Conservation (phyloP, 2,888 invertebrate genomes). For the Escarpia spicata region DNA sequence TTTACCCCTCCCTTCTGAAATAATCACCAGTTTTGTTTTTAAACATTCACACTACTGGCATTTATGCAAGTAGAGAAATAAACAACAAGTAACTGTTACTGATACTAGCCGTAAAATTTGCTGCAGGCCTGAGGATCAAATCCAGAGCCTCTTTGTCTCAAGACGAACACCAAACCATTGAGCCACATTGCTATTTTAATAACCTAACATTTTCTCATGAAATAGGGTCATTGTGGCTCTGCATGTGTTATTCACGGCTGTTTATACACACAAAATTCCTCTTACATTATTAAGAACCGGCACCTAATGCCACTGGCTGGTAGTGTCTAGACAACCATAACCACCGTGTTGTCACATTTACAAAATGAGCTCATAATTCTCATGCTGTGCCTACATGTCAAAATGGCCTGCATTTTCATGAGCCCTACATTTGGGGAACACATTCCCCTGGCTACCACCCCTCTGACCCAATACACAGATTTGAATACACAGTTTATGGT, state of each 20-base stretch:
- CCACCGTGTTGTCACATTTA: not conserved
- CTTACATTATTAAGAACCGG: not conserved
- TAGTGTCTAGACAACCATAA: not conserved
- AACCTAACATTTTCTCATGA: not conserved
- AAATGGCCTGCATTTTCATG: not conserved
- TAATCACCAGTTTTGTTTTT: no score
- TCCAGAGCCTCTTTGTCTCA: not conserved
- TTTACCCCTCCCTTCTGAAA: no score
- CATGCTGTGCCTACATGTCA: not conserved
- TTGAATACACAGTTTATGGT: not conserved
- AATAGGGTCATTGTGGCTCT: not conserved
- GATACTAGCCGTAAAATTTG: not conserved
- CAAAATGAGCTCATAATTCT: not conserved
- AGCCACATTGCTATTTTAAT: not conserved
- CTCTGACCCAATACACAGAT: not conserved
- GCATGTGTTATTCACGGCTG: not conserved
- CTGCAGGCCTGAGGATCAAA: not conserved
- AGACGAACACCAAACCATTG: not conserved
- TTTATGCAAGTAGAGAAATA: no score
- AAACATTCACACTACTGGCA: no score
- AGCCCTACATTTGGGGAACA: not conserved
- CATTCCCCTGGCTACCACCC: not conserved
- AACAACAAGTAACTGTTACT: not conserved
- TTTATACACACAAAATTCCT: not conserved
- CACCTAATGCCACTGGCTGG: not conserved